Evolutionary conservation across 2,888 invertebrate genomes (phyloP), one percentile per base, ranked within the genome.

Genomic region (Linyphia triangularis): DNA sequence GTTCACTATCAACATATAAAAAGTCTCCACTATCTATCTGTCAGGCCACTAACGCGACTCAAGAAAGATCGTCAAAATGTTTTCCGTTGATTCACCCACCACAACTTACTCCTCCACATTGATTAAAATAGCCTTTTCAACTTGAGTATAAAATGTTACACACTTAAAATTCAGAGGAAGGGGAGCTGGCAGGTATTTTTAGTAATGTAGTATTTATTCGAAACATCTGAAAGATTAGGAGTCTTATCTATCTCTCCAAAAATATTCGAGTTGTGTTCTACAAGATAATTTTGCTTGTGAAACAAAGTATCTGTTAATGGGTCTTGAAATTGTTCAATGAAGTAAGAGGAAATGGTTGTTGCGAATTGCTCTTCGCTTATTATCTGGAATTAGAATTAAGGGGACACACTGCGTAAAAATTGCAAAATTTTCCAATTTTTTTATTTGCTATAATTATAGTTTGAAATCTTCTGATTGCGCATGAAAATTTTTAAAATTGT

Each of bases 61-160:
- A 33, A 33, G 9, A 1, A 19, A 22, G 61, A 59, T 51, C 67
- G 69, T n/a, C 5, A 37, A 59, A 30, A 43, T 22, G 43, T 30
- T 57, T 65, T 61, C 69, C 33, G 85, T 61, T 85, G 85, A 85
- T 67, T 85, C 85, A 85, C 61, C 61, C 28, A 26, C 19, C 37
- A n/a, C 13, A n/a, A n/a, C 51, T n/a, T 51, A 59, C 85, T 85
- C 69, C 85, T 77, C 85, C 85, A 70, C 85, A 75, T 85, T 69
- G 85, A 85, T 85, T 70, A 85, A 85, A 85, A 85, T 85, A 85
- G 61, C 77, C 57, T 67, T 57, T 40, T 26, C 30, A 85, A 59
- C n/a, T n/a, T n/a, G 26, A 75, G 69, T 13, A 61, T n/a, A 9
- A 59, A 73, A 83, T 65, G 37, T 51, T 51, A 67, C 75, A 33